Evolutionary conservation across 2,888 invertebrate species (phyloP).

Genomic region (Girardia tigrina): DNA sequence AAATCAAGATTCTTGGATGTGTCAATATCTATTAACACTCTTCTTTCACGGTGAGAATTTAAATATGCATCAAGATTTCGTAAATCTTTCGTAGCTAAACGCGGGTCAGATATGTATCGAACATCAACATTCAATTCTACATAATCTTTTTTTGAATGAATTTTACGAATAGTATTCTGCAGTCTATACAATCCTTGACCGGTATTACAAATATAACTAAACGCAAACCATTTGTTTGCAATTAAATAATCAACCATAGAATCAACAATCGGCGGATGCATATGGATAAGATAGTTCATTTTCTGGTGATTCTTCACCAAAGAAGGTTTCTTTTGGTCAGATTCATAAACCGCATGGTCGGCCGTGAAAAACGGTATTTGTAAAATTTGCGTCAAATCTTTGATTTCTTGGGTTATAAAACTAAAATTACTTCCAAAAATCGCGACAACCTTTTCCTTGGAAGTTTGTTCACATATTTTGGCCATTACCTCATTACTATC

Average conservation of each 20-base stretch:
- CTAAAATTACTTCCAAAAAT: conserved; percentile 39
- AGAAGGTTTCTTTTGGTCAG: background rate
- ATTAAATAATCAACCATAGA: conserved; percentile 27
- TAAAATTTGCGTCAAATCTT: conserved; percentile 38
- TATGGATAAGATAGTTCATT: conserved; percentile 36
- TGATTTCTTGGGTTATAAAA: conserved; percentile 35
- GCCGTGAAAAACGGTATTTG: conserved; percentile 38
- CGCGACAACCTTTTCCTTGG: conserved; percentile 33
- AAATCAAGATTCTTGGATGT: background rate
- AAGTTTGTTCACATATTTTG: conserved; percentile 10
- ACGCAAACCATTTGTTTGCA: conserved; percentile 31
- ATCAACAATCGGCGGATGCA: conserved; percentile 16
- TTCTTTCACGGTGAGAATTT: background rate
- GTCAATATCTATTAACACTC: conserved; percentile 25
- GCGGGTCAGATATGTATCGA: conserved; percentile 26
- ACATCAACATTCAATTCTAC: conserved; percentile 29
- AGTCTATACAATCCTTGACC: conserved; percentile 29
- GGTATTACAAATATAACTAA: conserved; percentile 32
- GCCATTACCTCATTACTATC: background rate
- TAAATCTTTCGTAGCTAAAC: conserved; percentile 26
- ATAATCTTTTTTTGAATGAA: background rate
- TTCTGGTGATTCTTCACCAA: background rate
- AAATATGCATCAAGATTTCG: conserved; percentile 28
- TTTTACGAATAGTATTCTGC: conserved; percentile 1
- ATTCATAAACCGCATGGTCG: background rate